A percentile compares a stretch with the other conserved stretches of the same genome.
phyloP scores from a whole-genome alignment of 2,113 vertebrate species.

The Psophia crepitans region DNA sequence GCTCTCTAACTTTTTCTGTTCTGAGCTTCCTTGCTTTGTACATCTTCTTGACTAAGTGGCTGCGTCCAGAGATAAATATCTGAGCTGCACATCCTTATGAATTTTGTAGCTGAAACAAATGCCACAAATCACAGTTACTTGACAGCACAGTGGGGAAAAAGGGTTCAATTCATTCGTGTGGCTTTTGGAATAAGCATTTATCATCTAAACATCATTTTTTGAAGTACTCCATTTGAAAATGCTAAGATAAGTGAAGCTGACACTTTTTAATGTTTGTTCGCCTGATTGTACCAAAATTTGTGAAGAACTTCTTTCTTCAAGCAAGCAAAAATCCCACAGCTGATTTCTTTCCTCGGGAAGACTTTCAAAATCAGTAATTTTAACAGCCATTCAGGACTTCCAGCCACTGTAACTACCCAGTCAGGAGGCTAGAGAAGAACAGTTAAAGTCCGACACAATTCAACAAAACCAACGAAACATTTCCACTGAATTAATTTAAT shows the following conservation, averaged over 20 bases:
- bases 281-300: not conserved
- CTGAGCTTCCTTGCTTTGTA: not conserved
- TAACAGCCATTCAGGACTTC: not conserved
- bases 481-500: not conserved
- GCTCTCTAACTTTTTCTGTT: not conserved
- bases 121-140: not conserved
- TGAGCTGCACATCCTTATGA: not conserved
- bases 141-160: not conserved
- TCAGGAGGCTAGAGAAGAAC: not conserved
- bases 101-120: conserved; percentile 31
- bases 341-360: not conserved
- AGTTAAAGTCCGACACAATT: not conserved
- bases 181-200: not conserved
- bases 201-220: not conserved
- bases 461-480: not conserved
- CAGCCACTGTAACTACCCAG: not conserved
- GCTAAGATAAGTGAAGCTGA: not conserved
- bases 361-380: not conserved
- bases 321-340: not conserved
- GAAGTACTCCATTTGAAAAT: not conserved
- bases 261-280: not conserved
- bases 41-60: not conserved
- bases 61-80: not conserved
- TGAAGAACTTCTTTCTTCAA: not conserved
- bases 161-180: not conserved